phyloP scores from a whole-genome alignment of 2,113 vertebrate species.

The Blennius ocellaris region DNA sequence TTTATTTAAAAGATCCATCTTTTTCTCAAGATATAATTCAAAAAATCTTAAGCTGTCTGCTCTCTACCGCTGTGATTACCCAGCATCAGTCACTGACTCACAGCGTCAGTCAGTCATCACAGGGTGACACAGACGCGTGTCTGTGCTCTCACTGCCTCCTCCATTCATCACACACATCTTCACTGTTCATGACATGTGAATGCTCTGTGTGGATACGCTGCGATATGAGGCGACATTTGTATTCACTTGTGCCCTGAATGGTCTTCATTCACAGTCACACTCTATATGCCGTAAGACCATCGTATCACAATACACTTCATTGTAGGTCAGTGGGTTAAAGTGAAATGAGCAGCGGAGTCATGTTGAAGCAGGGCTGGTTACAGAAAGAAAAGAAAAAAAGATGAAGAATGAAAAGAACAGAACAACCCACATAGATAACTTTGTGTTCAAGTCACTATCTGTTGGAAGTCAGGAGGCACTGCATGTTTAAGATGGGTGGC shows the following conservation, averaged over 20 bases:
- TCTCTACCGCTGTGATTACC: not conserved
- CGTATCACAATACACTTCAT: constrained; percentile 61
- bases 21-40: too few species aligned
- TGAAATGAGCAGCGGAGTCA: constrained; percentile 31
- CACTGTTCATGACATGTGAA: constrained; percentile 45
- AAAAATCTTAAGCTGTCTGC: not conserved
- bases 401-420: too few species aligned
- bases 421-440: too few species aligned
- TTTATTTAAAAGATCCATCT: too few species aligned
- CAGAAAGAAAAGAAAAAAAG: too few species aligned
- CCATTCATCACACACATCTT: constrained; percentile 51
- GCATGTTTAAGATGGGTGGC: too few species aligned
- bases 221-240: constrained; percentile 1
- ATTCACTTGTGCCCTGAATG: constrained; percentile 41
- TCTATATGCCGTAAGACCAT: constrained; percentile 34
- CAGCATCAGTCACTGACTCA: constrained; percentile 49
- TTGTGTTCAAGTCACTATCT: too few species aligned
- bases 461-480: too few species aligned
- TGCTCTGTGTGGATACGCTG: constrained; percentile 23
- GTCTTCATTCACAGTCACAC: constrained; percentile 35
- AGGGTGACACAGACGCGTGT: constrained; percentile 36
- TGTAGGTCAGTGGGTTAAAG: constrained; percentile 63
- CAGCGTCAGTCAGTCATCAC: constrained; percentile 40
- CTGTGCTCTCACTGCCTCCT: constrained; percentile 31
- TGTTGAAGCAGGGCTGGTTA: not conserved